Base-by-base conservation (phyloP, 2,888 invertebrate genomes). In the Dasypogon diadema region DNA sequence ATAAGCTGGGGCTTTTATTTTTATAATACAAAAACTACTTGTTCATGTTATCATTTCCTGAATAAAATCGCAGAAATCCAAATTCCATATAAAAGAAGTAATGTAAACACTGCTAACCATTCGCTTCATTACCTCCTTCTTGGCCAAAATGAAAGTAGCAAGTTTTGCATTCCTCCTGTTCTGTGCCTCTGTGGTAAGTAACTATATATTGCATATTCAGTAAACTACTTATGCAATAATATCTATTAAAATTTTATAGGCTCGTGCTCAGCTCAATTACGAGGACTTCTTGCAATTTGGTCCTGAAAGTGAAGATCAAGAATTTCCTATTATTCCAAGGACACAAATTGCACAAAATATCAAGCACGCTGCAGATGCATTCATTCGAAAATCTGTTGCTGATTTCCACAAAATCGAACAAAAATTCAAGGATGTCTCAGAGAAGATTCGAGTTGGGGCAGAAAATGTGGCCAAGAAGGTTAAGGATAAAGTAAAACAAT, bases 361-460 rank as follows among this genome's bases (percentile, higher is more conserved):
- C 10, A 63, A 63, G n/a, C 34, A 22, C 8, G 42, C 63, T 5
- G 34, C 63, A 6, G 34, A 63, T 16, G 18, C 4, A 10, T 63
- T 63, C 8, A 42, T 63, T 1, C 63, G 22, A 16, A 63, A 63
- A 37, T 16, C 63, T 18, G 16, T 63, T 21, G 16, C 34, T 18
- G 63, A 63, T 0, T 63, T 63, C 37, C 63, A 63, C 42, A 30
- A 42, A n/a, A 42, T 63, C 18, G 21, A 63, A 22, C 37, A 63
- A 12, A 63, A 3, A 10, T 63, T 63, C 42, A 30, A 63, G 16
- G 4, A 30, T 30, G 8, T 30, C 8, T 3, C 30, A 30, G 30
- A 30, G 30, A 30, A 30, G 8, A 30, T 30, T 8, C 3, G 8
- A 30, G 30, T 5, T 5, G 34, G n/a, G 12, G 42, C 42, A 8